Percentiles rank a stretch among this genome's conserved stretches.
Evolutionary conservation across 2,797 vertebrate genomes (phyloP).

Genomic region (Picus viridis): DNA sequence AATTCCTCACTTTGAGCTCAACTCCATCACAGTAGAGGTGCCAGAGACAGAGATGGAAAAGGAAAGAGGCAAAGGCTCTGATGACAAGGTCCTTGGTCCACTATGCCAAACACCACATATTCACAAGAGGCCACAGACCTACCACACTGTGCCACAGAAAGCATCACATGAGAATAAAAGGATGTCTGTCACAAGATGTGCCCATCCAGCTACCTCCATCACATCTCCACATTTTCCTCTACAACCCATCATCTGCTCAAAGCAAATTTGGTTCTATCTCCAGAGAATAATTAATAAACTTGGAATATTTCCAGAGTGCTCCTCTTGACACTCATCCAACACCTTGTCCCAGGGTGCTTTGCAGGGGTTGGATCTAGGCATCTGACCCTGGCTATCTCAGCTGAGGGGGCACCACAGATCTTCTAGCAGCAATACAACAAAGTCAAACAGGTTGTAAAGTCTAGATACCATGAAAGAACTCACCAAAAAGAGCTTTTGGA

Average conservation of each 20-base stretch:
- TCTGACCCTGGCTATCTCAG: neutral
- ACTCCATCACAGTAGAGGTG: rapidly evolving
- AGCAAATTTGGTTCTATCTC: neutral
- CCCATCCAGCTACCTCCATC: neutral
- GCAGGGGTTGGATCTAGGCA: too few relatives aligned
- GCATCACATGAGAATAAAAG: neutral
- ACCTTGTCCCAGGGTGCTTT: neutral
- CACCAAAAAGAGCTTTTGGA: neutral
- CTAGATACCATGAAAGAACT: neutral
- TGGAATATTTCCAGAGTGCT: neutral
- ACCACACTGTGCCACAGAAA: neutral
- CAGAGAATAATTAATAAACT: neutral
- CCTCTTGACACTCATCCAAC: neutral
- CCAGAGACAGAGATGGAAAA: neutral
- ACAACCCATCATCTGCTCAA: neutral
- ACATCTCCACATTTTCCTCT: neutral
- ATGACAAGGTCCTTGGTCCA: neutral
- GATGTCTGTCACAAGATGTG: neutral
- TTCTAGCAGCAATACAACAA: neutral
- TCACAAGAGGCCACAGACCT: neutral
- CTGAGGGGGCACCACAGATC: neutral
- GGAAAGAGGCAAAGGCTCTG: neutral
- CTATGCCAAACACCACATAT: neutral
- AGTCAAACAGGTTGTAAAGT: neutral
- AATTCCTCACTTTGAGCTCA: neutral